Base-by-base conservation (phyloP, 2,888 invertebrate genomes). In the Microplitis manilae region DNA sequence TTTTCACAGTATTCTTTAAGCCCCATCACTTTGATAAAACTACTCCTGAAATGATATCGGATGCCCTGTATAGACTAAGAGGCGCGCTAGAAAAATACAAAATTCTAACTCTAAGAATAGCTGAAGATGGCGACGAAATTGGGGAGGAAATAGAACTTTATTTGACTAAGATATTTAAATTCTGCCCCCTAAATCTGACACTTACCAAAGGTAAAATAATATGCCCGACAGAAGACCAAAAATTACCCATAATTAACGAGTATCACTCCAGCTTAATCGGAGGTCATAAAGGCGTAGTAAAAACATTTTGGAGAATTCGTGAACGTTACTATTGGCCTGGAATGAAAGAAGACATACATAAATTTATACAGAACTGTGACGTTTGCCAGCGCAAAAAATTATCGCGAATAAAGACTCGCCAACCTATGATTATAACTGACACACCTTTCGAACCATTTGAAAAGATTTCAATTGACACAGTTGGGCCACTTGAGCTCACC, bases 211-310 rank as follows among this genome's bases (percentile, higher is more conserved):
- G 79, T 1, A 71, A 59, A 64, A 64, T 68, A 0, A 20, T 20
- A 15, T 8, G 38, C 0, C 77, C 81, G 4, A 5, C 9, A 6
- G 15, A 15, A 7, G 62, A 2, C 73, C 64, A 17, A n/a, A n/a
- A n/a, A n/a, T n/a, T n/a, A n/a, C n/a, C n/a, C n/a, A 80, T 80
- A 6, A 75, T 81, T 1, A 17, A 50, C 8, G 79, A 81, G 73
- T 59, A 61, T 7, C 83, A 84, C 50, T 50, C 70, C 2, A 77
- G 79, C 6, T 38, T 76, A 6, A 61, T 79, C 6, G 79, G 80
- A 5, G 81, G 83, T 1, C 85, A 85, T 61, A 81, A 79, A 59
- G 84, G 84, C 1, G 73, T 81, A 0, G 75, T 77, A 6, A 80
- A 81, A 50, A 84, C 84, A 0, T 79, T 73, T 13, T 59, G 74